Evolutionary conservation across 2,113 vertebrate genomes (phyloP).

Genomic region (Pelecanoides urinatrix): DNA sequence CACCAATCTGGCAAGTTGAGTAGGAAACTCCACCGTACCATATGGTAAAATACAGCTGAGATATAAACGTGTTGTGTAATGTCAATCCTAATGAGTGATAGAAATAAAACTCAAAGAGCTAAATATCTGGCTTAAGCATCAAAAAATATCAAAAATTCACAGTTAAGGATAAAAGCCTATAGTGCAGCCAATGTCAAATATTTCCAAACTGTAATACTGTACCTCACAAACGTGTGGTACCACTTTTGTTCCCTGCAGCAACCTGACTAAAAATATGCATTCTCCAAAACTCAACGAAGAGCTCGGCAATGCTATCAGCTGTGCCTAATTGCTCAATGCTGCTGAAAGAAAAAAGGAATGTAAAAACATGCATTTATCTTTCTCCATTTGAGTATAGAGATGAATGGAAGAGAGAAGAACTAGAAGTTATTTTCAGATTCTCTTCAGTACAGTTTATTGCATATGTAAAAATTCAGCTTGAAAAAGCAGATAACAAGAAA

Average conservation of each 20-base stretch:
- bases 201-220: not conserved
- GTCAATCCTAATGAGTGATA: slow-evolving; percentile 42
- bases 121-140: slow-evolving; percentile 14
- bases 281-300: not conserved
- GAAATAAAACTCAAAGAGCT: slow-evolving; percentile 48
- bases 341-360: not conserved
- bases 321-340: not conserved
- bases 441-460: not conserved
- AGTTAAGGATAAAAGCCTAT: slow-evolving; percentile 10
- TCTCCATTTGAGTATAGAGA: not conserved
- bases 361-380: not conserved
- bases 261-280: not conserved
- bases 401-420: not conserved
- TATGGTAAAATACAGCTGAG: slow-evolving; percentile 12
- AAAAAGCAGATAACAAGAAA: not conserved
- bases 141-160: not conserved
- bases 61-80: slow-evolving; percentile 45
- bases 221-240: not conserved
- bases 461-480: not conserved
- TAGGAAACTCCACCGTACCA: slow-evolving; percentile 3
- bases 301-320: not conserved
- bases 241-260: not conserved
- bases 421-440: not conserved
- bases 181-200: not conserved
- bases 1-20: slow-evolving; percentile 31